These are phyloP conservation scores for Ctenosaura bakeri DNA, from an alignment of 2,797 vertebrate species.

Conservation along the genomic window DNA sequence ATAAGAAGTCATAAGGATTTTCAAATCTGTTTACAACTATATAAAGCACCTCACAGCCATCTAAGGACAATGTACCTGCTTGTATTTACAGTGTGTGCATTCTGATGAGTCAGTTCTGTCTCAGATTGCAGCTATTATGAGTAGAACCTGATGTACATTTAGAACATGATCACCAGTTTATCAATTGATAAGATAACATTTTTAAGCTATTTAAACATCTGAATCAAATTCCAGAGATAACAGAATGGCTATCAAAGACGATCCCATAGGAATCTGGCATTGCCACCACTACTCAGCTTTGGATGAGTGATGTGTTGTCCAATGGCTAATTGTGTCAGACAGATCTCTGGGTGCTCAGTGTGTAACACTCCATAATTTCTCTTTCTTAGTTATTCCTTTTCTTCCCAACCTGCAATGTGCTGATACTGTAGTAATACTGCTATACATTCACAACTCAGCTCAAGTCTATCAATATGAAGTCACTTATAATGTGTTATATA, in stretches of 20 bases:
- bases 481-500: not conserved
- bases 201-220: not conserved
- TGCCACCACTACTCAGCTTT: not conserved
- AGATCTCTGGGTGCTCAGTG: not conserved
- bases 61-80: not conserved
- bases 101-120: conserved; percentile 1
- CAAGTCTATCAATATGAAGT: not conserved
- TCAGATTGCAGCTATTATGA: not conserved
- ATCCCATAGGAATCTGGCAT: not conserved
- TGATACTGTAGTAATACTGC: not conserved
- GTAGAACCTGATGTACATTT: not conserved
- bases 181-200: not conserved
- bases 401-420: not conserved
- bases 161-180: not conserved
- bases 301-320: not conserved
- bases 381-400: not conserved
- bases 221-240: conserved; percentile 4
- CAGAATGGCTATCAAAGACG: not conserved
- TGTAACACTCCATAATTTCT: too few species aligned
- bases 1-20: not conserved
- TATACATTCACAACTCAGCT: not conserved
- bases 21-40: conserved; percentile 14
- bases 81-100: not conserved
- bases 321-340: not conserved
- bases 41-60: not conserved